Percentiles rank a stretch among this genome's conserved stretches.
phyloP scores from a whole-genome alignment of 1,140 invertebrate species.

The Ericerus pela region DNA sequence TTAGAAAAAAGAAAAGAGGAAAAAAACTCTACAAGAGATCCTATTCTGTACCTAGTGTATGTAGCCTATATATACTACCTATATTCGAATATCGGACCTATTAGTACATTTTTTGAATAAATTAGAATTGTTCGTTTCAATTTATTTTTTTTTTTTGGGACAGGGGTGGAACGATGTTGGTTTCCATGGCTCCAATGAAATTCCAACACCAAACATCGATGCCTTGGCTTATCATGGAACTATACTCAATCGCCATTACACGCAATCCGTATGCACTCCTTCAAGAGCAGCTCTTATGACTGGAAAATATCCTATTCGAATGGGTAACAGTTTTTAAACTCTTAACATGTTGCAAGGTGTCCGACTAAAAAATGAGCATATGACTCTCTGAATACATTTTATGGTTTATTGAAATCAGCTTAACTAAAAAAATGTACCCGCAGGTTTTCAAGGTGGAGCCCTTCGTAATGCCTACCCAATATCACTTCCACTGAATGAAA shows the following conservation, averaged over 20 bases:
- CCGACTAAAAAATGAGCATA: not conserved
- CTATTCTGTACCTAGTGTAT: no score
- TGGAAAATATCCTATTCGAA: slow-evolving; percentile 43
- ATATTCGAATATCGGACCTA: no score
- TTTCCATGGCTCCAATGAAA: slow-evolving; percentile 48
- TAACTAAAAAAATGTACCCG: no score
- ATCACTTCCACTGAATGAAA: slow-evolving; percentile 38
- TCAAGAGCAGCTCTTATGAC: slow-evolving; percentile 43
- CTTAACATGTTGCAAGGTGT: not conserved
- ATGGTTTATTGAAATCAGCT: not conserved
- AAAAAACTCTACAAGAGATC: no score
- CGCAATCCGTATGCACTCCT: slow-evolving; percentile 39
- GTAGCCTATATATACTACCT: no score
- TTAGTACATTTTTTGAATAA: no score
- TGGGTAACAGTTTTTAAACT: slow-evolving; percentile 30
- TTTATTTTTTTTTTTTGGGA: no score
- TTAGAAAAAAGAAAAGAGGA: no score
- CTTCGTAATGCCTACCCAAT: slow-evolving; percentile 36
- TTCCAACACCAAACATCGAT: slow-evolving; percentile 49
- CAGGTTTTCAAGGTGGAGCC: slow-evolving; percentile 62
- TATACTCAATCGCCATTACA: slow-evolving; percentile 42
- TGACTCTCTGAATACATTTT: not conserved
- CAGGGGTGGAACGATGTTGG: slow-evolving; percentile 58
- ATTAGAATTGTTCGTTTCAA: no score
- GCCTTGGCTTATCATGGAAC: slow-evolving; percentile 41